Base-by-base conservation (phyloP, 1,140 invertebrate genomes). In the Trigoniulus corallinus region DNA sequence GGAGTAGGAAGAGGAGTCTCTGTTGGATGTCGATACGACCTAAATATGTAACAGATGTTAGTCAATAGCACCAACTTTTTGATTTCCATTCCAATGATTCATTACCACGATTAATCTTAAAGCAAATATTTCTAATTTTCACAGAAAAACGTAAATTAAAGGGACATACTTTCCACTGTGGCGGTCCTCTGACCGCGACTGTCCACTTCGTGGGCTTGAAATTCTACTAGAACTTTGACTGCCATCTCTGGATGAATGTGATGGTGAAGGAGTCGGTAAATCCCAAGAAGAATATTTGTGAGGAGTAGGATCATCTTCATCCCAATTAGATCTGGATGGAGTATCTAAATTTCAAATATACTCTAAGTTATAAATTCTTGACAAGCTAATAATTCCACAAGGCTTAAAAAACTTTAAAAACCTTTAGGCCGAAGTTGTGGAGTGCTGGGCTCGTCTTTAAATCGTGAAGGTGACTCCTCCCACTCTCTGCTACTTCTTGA, bases 221-320 rank as follows among this genome's bases (percentile, higher is more conserved):
- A 49, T 52, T 37, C 45, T 43, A 39, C 25, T 39, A 39, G 53
- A 54, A 20, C 40, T 1, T 37, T 51, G 52, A 50, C 59, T 60
- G 23, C 57, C 26, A 29, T 58, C 56, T 52, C 59, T 41, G 24
- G 23, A 15, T 22, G 67, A 63, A 40, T 73, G 68, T 1, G 74
- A 63, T 10, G 48, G 43, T 54, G 72, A 71, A 0, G 91, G 91
- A 1, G 91, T 94, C 0, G 89, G 88, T 61, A 87, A 78, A 68
- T 97, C 93, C 89, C 92, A 97, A 42, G 78, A 78, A 3, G 87
- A 91, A 57, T 72, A 73, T 57, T 75, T 76, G 7, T 61, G 58
- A 15, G 78, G 77, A 1, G 73, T 71, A 51, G 68, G 72, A 53
- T 82, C 79, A 56, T 72, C 67, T 21, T 88, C 83, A 62, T 97